Conservation (phyloP, 2,888 invertebrate species). For the Hypselothyrea guttata region DNA sequence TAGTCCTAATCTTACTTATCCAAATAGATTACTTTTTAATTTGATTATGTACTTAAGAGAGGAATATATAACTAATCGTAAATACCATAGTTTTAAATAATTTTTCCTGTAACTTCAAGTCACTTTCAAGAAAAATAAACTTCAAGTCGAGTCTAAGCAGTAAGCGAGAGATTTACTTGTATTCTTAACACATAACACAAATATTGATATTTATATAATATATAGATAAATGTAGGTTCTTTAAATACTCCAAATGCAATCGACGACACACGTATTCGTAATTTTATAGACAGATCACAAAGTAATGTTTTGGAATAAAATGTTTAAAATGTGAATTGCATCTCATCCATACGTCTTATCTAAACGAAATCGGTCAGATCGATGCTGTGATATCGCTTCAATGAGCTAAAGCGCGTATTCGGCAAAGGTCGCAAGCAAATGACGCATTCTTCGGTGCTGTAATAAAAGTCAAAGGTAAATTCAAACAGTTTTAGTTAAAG, state of each 20-base stretch:
- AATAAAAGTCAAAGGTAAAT: constrained; percentile 33
- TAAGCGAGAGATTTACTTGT: not conserved
- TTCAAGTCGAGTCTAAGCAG: constrained; percentile 47
- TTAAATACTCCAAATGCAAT: constrained; percentile 3
- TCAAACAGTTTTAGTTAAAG: not conserved
- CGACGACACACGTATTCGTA: not conserved
- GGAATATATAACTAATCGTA: constrained; percentile 32
- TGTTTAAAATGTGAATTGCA: no score
- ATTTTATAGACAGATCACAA: no score
- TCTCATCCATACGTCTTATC: no score
- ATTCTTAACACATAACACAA: no score
- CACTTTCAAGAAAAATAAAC: constrained; percentile 55
- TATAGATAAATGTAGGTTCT: no score
- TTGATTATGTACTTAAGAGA: constrained; percentile 61
- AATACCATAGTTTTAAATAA: constrained; percentile 48
- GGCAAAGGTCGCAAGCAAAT: constrained; percentile 78
- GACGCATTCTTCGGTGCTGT: constrained; percentile 80
- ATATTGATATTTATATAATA: not conserved
- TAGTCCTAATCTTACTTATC: constrained; percentile 37
- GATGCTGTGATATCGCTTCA: constrained; percentile 62
- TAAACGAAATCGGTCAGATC: constrained; percentile 76
- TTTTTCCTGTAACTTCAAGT: constrained; percentile 64
- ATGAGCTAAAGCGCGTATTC: constrained; percentile 54
- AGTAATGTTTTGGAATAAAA: not conserved
- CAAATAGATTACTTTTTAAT: constrained; percentile 25